Base-by-base conservation (phyloP, 2,888 invertebrate genomes). In the Apamea epomidion region DNA sequence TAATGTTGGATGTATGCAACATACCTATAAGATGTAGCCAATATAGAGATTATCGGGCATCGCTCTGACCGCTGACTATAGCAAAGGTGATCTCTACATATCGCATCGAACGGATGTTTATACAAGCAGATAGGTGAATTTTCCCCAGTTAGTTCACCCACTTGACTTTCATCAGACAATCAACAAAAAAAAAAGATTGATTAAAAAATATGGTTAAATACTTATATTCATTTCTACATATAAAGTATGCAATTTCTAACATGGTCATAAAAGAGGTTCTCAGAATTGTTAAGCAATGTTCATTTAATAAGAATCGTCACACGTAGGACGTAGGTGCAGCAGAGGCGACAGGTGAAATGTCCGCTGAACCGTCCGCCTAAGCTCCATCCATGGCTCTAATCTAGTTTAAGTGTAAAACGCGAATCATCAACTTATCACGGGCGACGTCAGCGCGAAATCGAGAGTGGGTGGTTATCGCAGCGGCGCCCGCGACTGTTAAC, bases 381-480 rank as follows among this genome's bases (percentile, higher is more conserved):
- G 82, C 85, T 78, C 64, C 51, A 67, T 32, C n/a, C n/a, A 37
- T 80, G 71, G 74, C 62, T 81, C 78, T 85, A 88, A 88, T 90
- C 84, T 88, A 90, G 86, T 90, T 42, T 87, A 89, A 86, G 89
- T 89, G 88, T 84, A 85, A 85, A 89, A 87, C 80, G 82, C 84
- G 88, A 89, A 86, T 90, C 91, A 93, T 93, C 92, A 92, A 90
- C 91, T 94, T 95, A 96, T 95, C 94, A 92, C 86, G 77, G 68
- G 67, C 84, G 85, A 93, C 95, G 95, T 95, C 93, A 93, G 88
- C 88, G 89, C 86, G 93, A 94, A 94, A 95, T 89, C 91, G 93
- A 95, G 94, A 95, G 95, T 95, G 93, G 93, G 94, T 92, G 93
- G 93, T 89, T 93, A 93, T 92, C 93, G 91, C 85, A 86, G 78